phyloP scores from a whole-genome alignment of 2,888 invertebrate species.

The Smittia sp. region DNA sequence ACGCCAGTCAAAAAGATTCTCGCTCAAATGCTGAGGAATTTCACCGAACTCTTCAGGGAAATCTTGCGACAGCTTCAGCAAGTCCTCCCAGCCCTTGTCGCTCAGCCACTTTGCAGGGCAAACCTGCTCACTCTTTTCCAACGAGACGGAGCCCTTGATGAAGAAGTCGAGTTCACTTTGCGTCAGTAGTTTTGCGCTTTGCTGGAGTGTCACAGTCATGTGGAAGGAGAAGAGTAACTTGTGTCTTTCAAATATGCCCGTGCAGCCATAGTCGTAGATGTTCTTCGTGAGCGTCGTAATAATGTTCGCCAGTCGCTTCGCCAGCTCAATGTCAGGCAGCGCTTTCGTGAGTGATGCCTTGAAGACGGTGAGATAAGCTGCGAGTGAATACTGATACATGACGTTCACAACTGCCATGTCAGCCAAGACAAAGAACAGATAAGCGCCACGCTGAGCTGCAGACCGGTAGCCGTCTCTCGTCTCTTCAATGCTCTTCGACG shows the following conservation, averaged over 20 bases:
- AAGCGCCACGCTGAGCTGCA: slow-evolving; percentile 81
- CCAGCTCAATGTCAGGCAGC: slow-evolving; percentile 74
- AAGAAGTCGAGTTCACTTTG: slow-evolving; percentile 84
- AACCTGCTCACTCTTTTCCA: slow-evolving; percentile 67
- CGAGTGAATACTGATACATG: slow-evolving; percentile 91
- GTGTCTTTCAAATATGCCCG: slow-evolving; percentile 88
- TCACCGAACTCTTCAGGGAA: slow-evolving; percentile 65
- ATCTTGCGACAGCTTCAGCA: slow-evolving; percentile 67
- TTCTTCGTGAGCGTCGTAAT: slow-evolving; percentile 81
- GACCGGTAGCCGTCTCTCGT: slow-evolving; percentile 81
- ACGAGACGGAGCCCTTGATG: slow-evolving; percentile 77
- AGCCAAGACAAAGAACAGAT: slow-evolving; percentile 84
- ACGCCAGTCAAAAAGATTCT: slow-evolving; percentile 62
- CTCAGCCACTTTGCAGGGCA: slow-evolving; percentile 74
- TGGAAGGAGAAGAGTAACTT: slow-evolving; percentile 88
- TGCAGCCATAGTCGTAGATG: slow-evolving; percentile 88
- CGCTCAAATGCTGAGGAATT: slow-evolving; percentile 64
- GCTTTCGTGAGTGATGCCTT: slow-evolving; percentile 76
- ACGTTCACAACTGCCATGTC: slow-evolving; percentile 85
- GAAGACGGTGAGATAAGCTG: slow-evolving; percentile 82
- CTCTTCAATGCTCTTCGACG: slow-evolving; percentile 76
- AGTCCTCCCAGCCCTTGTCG: slow-evolving; percentile 76
- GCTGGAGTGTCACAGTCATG: slow-evolving; percentile 80
- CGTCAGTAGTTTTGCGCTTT: slow-evolving; percentile 61
- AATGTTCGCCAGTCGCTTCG: slow-evolving; percentile 74